Percentiles rank a stretch among this genome's conserved stretches.
Conservation (phyloP, 2,797 vertebrate genomes). For the Eutrigla gurnardus region DNA sequence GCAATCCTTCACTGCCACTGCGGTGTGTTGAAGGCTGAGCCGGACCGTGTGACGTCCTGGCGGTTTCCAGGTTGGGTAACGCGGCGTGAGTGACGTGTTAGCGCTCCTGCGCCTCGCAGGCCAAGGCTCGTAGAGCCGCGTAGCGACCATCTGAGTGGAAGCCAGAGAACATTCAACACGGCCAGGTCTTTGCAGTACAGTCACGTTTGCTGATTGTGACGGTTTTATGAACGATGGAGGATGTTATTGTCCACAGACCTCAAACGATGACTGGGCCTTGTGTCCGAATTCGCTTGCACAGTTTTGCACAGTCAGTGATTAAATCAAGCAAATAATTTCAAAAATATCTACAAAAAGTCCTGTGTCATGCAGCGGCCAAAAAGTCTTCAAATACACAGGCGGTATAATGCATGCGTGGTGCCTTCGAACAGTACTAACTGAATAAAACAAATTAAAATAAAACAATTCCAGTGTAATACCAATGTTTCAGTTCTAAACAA, state of each 20-base stretch:
- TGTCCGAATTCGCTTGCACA: not conserved
- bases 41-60: conserved; percentile 21
- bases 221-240: not conserved
- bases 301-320: not conserved
- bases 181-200: not conserved
- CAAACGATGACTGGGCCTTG: not conserved
- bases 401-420: not conserved
- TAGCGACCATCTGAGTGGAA: conserved; percentile 3
- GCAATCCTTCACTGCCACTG: conserved; percentile 49
- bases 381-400: not conserved
- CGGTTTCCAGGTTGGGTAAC: conserved; percentile 9
- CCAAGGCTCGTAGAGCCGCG: not conserved
- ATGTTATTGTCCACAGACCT: not conserved
- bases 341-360: not conserved
- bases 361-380: not conserved
- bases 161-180: not conserved
- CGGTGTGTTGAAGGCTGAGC: conserved; percentile 53
- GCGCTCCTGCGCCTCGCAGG: not conserved
- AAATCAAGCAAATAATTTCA: not conserved
- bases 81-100: conserved; percentile 28
- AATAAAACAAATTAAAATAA: not conserved
- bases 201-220: not conserved
- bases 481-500: not conserved
- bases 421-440: not conserved
- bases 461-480: not conserved